Conservation (phyloP, 1,140 invertebrate genomes). For the Platorchestia sp. region DNA sequence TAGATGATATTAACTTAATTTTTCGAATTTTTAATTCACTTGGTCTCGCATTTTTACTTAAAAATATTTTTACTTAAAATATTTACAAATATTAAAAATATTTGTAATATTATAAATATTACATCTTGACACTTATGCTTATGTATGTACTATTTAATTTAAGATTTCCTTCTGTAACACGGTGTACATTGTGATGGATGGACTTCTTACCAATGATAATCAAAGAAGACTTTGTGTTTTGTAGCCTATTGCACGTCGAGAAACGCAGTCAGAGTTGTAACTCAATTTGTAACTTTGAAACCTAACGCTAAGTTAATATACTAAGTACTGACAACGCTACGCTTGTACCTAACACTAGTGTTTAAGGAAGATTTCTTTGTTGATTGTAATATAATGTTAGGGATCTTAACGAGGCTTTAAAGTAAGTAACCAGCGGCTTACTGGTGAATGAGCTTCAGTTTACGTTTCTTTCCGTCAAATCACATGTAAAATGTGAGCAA, state of each 20-base stretch:
- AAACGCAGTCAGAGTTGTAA: not conserved
- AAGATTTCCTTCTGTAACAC: not conserved
- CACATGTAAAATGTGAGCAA: too few species aligned
- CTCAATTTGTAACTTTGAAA: not conserved
- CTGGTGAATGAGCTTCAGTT: not conserved
- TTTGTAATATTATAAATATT: too few species aligned
- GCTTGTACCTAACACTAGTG: not conserved
- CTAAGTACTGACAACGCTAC: not conserved
- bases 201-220: not conserved
- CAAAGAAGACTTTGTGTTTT: not conserved
- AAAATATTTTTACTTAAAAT: not conserved
- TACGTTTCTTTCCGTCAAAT: not conserved
- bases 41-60: not conserved
- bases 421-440: not conserved
- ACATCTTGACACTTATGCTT: too few species aligned
- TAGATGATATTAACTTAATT: not conserved
- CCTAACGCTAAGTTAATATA: not conserved
- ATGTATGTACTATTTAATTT: too few species aligned
- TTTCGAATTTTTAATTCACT: not conserved
- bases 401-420: not conserved
- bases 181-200: not conserved
- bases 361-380: not conserved
- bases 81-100: not conserved
- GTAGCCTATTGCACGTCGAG: not conserved
- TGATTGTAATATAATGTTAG: not conserved